Evolutionary conservation across 2,797 vertebrate species (phyloP).

Genomic region (Sternotherus odoratus): DNA sequence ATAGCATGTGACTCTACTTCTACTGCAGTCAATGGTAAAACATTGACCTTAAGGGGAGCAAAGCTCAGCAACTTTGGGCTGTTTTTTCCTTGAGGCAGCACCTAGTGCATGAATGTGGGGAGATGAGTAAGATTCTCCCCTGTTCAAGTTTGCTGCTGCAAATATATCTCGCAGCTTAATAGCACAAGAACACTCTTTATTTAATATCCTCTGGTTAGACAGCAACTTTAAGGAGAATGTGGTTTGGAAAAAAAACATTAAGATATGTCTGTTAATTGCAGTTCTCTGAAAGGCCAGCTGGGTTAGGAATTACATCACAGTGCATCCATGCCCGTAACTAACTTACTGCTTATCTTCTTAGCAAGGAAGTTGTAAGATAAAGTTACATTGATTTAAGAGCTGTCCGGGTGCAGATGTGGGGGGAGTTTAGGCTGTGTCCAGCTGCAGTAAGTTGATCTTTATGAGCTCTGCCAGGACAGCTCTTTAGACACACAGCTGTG

Average conservation of each 20-base stretch:
- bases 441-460: neutral
- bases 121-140: neutral
- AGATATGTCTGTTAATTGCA: neutral
- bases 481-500: neutral
- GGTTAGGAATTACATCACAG: neutral
- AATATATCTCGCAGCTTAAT: neutral
- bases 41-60: neutral
- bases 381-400: neutral
- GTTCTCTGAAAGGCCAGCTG: neutral
- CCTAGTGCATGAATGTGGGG: neutral
- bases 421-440: neutral
- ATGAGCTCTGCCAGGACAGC: no score
- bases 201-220: neutral
- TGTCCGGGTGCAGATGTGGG: neutral
- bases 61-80: neutral
- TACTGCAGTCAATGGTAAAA: neutral
- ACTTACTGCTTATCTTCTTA: neutral
- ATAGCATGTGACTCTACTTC: neutral
- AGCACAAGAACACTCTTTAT: neutral
- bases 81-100: no score
- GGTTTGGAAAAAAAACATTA: neutral
- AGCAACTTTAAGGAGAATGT: neutral
- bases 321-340: neutral
- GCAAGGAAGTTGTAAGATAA: neutral
- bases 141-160: neutral